A percentile compares a stretch with the other conserved stretches of the same genome.
These are phyloP conservation scores for Sphaerodactylus townsendi DNA, from an alignment of 2,113 vertebrate species.

Conservation along the genomic window DNA sequence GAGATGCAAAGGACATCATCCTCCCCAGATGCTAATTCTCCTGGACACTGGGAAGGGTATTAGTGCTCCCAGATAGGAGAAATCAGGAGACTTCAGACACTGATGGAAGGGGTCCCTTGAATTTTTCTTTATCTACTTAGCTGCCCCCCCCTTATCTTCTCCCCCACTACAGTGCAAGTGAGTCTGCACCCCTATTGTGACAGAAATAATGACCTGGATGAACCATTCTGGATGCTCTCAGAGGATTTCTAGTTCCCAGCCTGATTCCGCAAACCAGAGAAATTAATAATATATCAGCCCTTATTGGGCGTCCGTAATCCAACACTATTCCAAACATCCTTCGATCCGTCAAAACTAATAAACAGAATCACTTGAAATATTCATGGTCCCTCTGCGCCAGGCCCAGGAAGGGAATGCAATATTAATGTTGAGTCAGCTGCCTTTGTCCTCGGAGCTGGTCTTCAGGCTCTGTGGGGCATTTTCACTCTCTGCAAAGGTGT, in stretches of 20 bases:
- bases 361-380: conserved; percentile 38
- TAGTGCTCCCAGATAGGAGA: too few relatives aligned
- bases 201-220: too few relatives aligned
- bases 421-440: conserved; percentile 1
- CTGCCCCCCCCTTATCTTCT: background rate
- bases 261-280: background rate
- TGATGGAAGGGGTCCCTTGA: too few relatives aligned
- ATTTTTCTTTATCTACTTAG: background rate
- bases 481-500: background rate
- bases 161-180: background rate
- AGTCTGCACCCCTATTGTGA: background rate
- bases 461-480: background rate
- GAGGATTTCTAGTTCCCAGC: background rate
- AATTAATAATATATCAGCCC: conserved; percentile 11
- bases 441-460: background rate
- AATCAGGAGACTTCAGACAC: too few relatives aligned
- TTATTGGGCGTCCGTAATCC: conserved; percentile 15
- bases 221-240: background rate
- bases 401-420: conserved; percentile 1
- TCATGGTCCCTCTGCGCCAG: background rate
- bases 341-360: background rate
- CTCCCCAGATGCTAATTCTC: too few relatives aligned
- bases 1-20: background rate
- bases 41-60: too few relatives aligned
- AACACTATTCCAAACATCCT: background rate